Evolutionary conservation across 1,140 invertebrate species (phyloP), one percentile per base, ranked within the genome.

Genomic region (Globodera ellingtonae): DNA sequence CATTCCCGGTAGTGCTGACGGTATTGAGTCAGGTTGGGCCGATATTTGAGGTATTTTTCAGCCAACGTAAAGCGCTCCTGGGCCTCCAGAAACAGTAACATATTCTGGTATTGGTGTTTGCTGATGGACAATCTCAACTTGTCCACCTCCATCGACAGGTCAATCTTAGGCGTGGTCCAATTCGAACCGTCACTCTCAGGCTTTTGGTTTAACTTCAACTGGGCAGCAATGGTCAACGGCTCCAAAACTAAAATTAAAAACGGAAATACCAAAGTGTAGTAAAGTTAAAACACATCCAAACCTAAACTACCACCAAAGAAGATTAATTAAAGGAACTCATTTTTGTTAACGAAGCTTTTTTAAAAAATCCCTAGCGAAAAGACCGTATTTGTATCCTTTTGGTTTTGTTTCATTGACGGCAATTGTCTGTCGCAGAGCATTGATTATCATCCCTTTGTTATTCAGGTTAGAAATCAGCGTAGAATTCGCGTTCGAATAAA

Each of bases 161-260:
- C 93, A 44, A 95, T 92, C 91, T 98, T 97, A 0, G 97, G 95
- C 82, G 94, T 93, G 9, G 91, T 93, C 90, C 94, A 98, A 84
- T 94, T 92, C 9, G 93, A 92, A 0, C 90, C 91, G 87, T 95
- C 94, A 1, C 91, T 91, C 90, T 98, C 95, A 0, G 97, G 97
- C 89, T 96, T 97, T 50, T 95, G 94, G 90, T 97, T 96, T 24
- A 98, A 90, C 89, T 93, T 93, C 44, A 98, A 90, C 89, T 95
- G 94, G 13, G 95, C 94, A 78, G 93, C 93, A 15, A 95, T 94
- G 78, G 94, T 94, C 83, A 98, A 96, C 75, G 97, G 97, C 67
- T 94, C 95, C 87, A 98, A 88, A 79, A 97, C 95, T 97, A 89
- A 35, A 91, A n/a, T 6, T 15, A 62, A 84, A 3, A 35, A 1